Conservation (phyloP, 2,797 vertebrate species). For the Chelonia mydas region DNA sequence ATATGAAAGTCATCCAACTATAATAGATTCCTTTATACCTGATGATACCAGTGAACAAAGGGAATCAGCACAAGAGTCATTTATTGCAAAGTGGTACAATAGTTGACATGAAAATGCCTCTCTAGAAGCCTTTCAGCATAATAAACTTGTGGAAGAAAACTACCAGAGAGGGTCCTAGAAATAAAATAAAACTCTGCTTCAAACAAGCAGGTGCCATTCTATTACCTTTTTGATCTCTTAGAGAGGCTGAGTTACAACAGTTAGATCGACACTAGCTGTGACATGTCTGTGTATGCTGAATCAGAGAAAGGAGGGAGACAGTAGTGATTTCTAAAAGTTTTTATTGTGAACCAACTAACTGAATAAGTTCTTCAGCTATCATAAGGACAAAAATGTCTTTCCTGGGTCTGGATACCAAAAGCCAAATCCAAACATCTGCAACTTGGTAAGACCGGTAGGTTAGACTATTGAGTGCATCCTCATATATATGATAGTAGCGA, state of each 20-base stretch:
- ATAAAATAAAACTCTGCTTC: constrained; percentile 17
- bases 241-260: constrained; percentile 32
- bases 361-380: neutral
- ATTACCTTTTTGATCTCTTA: constrained; percentile 28
- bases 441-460: neutral
- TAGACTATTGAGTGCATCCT: neutral
- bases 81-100: constrained; percentile 32
- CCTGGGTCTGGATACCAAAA: neutral
- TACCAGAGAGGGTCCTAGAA: constrained; percentile 17
- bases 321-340: neutral
- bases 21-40: constrained; percentile 45
- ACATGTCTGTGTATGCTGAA: constrained; percentile 2
- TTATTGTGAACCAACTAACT: neutral
- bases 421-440: neutral
- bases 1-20: constrained; percentile 7
- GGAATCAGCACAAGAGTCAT: constrained; percentile 31
- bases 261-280: constrained; percentile 38
- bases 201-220: neutral
- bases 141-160: constrained; percentile 38
- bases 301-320: neutral
- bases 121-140: constrained; percentile 53
- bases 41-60: constrained; percentile 50
- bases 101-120: constrained; percentile 61
- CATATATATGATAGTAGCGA: fast-evolving
- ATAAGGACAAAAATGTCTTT: neutral